Conservation (phyloP, 2,888 invertebrate genomes). For the Hypolimnas misippus region DNA sequence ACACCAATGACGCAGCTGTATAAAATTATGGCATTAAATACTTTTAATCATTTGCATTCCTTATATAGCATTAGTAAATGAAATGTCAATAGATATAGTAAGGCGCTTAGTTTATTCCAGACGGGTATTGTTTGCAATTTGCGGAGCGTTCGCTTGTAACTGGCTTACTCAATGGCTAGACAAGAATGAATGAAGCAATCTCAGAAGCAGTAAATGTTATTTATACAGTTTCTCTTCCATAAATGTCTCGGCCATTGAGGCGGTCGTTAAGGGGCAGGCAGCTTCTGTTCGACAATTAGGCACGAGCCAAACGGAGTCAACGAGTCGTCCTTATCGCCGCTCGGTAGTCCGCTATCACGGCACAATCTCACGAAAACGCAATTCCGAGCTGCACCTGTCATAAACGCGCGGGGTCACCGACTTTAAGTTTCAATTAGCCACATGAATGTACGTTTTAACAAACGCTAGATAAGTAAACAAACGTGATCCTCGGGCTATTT, state of each 20-base stretch:
- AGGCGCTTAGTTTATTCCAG: constrained; percentile 60
- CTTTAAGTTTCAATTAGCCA: constrained; percentile 73
- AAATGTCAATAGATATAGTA: constrained; percentile 60
- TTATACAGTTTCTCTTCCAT: constrained; percentile 74
- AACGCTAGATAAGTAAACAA: constrained; percentile 77
- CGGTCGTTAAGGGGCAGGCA: constrained; percentile 64
- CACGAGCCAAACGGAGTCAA: constrained; percentile 56
- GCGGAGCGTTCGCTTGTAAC: constrained; percentile 55
- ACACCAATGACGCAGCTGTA: neutral
- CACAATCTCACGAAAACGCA: constrained; percentile 81
- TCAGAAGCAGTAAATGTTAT: constrained; percentile 68
- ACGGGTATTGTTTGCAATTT: constrained; percentile 67
- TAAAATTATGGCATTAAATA: constrained; percentile 2
- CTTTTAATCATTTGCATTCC: constrained; percentile 29
- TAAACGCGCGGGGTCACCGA: constrained; percentile 66
- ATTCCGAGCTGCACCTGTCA: constrained; percentile 79
- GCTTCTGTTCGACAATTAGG: constrained; percentile 81
- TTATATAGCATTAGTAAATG: constrained; percentile 56
- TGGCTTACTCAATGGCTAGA: constrained; percentile 68
- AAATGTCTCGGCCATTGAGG: constrained; percentile 63
- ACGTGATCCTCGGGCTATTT: constrained; percentile 80
- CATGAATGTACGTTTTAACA: constrained; percentile 67
- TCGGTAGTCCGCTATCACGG: constrained; percentile 71
- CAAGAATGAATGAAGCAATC: constrained; percentile 81
- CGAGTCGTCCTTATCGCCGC: constrained; percentile 63